Base-by-base conservation (phyloP, 2,797 vertebrate genomes). In the Lophotriccus pileatus region DNA sequence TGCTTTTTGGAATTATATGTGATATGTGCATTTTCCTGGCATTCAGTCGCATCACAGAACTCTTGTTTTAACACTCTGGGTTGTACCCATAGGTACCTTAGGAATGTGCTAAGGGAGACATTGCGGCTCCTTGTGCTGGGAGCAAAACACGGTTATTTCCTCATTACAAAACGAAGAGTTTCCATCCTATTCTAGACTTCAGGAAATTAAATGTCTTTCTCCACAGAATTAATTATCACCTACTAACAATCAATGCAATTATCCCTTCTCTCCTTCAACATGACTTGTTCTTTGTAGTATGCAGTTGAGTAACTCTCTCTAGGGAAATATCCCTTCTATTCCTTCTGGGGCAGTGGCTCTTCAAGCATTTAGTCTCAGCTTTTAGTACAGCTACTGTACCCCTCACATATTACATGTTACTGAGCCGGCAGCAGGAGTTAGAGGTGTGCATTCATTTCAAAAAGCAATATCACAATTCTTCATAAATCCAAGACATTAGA, bases 211-310 rank as follows among this genome's bases (percentile, higher is more conserved):
- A 78, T 1, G 9, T 88, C 81, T 93, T 94, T 94, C 92, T 95
- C 93, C 73, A 50, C 82, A 89, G 89, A 97, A 97, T 97, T 97
- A 96, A 97, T 96, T 96, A 96, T 68, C 94, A 88, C 90, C 68
- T 96, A 69, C 92, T 90, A 93, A 95, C 96, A 96, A 88, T 95
- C 94, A 96, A 78, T 97, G 94, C 93, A 95, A 94, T 97, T 97
- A 96, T 95, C 96, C 74, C 82, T 88, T 90, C 64, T 97, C 89
- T 96, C 93, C 88, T 96, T 96, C 66, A 53, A 63, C 87, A 87
- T 88, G 93, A 95, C 95, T 95, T 85, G 58, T 78, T 94, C 89
- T 95, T 16, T 78, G 91, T 90, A 96, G 91, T 91, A 66, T 6
- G 2, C 83, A 80, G 93, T 90, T 92, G 96, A 97, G 84, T 96